Evolutionary conservation across 2,888 invertebrate species (phyloP).

Genomic region (Nomada lathburiana): DNA sequence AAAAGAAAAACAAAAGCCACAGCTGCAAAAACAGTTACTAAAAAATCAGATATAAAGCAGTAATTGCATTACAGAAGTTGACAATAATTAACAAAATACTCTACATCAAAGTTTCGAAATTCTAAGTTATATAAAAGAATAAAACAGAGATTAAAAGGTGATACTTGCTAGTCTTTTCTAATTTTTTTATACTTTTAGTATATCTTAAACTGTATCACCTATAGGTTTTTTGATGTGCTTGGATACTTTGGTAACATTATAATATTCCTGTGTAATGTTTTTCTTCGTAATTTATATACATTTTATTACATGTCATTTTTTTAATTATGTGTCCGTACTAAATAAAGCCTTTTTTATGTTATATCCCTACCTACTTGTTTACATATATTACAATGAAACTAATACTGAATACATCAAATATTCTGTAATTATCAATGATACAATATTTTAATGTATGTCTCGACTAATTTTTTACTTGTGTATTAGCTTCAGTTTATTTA

Average conservation of each 20-base stretch:
- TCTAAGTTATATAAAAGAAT: conserved; percentile 23
- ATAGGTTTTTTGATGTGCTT: conserved; percentile 38
- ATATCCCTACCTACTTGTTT: conserved; percentile 40
- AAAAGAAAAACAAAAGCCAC: conserved; percentile 79
- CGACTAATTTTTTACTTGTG: conserved; percentile 51
- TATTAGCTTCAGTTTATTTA: conserved; percentile 53
- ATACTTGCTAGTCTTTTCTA: conserved; percentile 66
- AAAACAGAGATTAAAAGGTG: conserved; percentile 45
- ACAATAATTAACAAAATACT: conserved; percentile 56
- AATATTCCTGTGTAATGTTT: conserved; percentile 45
- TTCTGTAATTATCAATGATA: conserved; percentile 58
- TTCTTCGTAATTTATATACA: conserved; percentile 56
- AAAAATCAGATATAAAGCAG: conserved; percentile 74
- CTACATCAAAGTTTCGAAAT: conserved; percentile 28
- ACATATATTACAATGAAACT: conserved; percentile 33
- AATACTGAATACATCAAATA: conserved; percentile 42
- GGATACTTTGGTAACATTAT: conserved; percentile 36
- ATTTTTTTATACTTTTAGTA: conserved; percentile 68
- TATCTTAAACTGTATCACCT: conserved; percentile 48
- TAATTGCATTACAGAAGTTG: conserved; percentile 53
- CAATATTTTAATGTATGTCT: conserved; percentile 50
- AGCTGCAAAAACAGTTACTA: conserved; percentile 61
- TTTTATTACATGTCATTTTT: conserved; percentile 42
- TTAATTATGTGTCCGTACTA: conserved; percentile 43
- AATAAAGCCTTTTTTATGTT: conserved; percentile 53